Conservation (phyloP, 2,888 invertebrate species). For the Pheosia gnoma region DNA sequence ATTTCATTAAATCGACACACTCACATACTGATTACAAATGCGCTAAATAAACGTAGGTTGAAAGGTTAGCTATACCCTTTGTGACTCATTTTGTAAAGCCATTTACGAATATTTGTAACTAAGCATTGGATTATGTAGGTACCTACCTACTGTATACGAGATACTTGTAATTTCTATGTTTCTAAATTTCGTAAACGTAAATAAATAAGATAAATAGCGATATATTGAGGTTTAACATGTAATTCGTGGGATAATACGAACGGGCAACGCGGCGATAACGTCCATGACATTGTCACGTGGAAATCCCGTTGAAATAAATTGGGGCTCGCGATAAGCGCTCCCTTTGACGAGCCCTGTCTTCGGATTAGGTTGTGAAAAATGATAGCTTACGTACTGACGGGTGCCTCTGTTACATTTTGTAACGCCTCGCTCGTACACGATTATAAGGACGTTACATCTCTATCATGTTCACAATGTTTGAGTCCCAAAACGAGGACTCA, state of each 20-base stretch:
- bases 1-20: no score
- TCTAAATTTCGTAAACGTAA: no score
- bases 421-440: slow-evolving; percentile 34
- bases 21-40: no score
- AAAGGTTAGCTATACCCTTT: no score
- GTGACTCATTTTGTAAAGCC: no score
- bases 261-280: slow-evolving; percentile 35
- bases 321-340: slow-evolving; percentile 78
- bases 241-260: slow-evolving; percentile 26
- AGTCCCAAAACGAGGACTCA: no score
- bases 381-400: slow-evolving; percentile 67
- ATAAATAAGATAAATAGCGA: neutral
- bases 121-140: no score
- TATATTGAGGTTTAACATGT: slow-evolving; percentile 14
- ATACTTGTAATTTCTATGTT: no score
- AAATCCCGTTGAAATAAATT: slow-evolving; percentile 79
- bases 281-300: slow-evolving; percentile 70
- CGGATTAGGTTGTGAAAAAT: slow-evolving; percentile 82
- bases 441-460: slow-evolving; percentile 3
- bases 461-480: slow-evolving; percentile 2
- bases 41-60: no score
- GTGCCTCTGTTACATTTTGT: slow-evolving; percentile 59
- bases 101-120: no score
- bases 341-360: slow-evolving; percentile 80
- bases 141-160: no score